Base-by-base conservation (phyloP, 2,888 invertebrate species). In the Amphimallon solstitiale region DNA sequence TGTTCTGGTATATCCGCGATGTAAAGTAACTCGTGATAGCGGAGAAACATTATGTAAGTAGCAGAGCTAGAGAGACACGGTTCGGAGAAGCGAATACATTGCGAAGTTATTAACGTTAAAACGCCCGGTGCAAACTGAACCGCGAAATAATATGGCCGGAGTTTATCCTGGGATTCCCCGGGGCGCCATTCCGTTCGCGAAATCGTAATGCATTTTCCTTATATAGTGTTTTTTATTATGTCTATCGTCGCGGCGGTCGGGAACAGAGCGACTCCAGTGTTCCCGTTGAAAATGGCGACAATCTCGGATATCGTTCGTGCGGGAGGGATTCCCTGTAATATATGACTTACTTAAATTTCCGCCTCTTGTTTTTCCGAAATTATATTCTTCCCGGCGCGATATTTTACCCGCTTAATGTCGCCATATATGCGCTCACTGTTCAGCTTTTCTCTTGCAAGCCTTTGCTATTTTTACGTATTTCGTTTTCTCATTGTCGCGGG, bases 161-260 rank as follows among this genome's bases (percentile, higher is more conserved):
- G 9, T 79, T 80, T 80, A 79, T 78, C 77, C 78, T 72, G 73
- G 68, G 60, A 66, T 70, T 72, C 76, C 81, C 75, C 80, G 45
- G 81, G 79, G 82, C 72, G 72, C 78, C 81, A 81, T 82, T 82
- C 77, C 76, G 72, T 70, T 73, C 76, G 77, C 78, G 79, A 76
- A 82, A 80, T 82, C 79, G 82, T 82, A 82, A 82, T 82, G 82
- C 82, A 80, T 82, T 82, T 82, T 82, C 82, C 82, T 82, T 82
- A 82, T 82, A 82, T 79, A 81, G 80, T 78, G 78, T 79, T 81
- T 81, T 81, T 82, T 81, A 81, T 81, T 82, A 81, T 80, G 79
- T 80, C 81, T 81, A 81, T 81, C 79, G 81, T 74, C 48, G 49
- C 29, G 61, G 49, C 29, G 61, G 43, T 29, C 46, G 60, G 77